Evolutionary conservation across 2,797 vertebrate species (phyloP), one percentile per base, ranked within the genome.

Genomic region (Ctenosaura bakeri): DNA sequence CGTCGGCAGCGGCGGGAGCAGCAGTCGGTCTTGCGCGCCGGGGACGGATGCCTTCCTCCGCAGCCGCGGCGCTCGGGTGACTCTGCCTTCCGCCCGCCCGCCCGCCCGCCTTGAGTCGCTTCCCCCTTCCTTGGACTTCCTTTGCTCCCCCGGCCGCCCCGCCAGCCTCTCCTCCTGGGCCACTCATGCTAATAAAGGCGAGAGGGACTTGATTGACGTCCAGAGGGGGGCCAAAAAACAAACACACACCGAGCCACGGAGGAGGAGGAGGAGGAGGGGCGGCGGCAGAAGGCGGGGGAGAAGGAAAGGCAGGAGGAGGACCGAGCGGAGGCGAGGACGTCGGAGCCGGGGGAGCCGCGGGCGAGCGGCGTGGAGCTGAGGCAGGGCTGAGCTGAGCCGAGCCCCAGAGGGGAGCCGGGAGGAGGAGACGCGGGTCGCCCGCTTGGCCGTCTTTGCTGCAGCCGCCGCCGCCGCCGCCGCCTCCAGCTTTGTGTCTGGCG

Each of bases 131-230:
- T n/a, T n/a, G n/a, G n/a, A n/a, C n/a, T n/a, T n/a, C n/a, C n/a
- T n/a, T n/a, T n/a, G n/a, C n/a, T 38, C 88, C 85, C 74, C 87
- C 73, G 2, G 6, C 9, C 69, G 14, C 54, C 8, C 32, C 24
- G 12, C 71, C 62, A 46, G 89, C 74, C 73, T 79, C 88, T 46
- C 1, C 52, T 66, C 64, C 74, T 82, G 76, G 86, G 86, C 85
- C 83, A 86, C 42, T 42, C 42, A 42, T 42, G 1, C 42, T 42
- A 42, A 42, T 42, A 85, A 50, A 20, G 6, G 29, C 29, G 59
- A 66, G 88, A 92, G 96, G 96, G 97, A 96, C 95, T 96, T 95
- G 95, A 96, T 94, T 94, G 90, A 96, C 89, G 96, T 95, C 94
- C 93, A 94, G 97, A 96, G 96, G 86, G 64, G 59, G 56, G 80